Percentiles rank a stretch among this genome's conserved stretches.
Conservation (phyloP, 2,113 vertebrate species). For the Malurus melanocephalus region DNA sequence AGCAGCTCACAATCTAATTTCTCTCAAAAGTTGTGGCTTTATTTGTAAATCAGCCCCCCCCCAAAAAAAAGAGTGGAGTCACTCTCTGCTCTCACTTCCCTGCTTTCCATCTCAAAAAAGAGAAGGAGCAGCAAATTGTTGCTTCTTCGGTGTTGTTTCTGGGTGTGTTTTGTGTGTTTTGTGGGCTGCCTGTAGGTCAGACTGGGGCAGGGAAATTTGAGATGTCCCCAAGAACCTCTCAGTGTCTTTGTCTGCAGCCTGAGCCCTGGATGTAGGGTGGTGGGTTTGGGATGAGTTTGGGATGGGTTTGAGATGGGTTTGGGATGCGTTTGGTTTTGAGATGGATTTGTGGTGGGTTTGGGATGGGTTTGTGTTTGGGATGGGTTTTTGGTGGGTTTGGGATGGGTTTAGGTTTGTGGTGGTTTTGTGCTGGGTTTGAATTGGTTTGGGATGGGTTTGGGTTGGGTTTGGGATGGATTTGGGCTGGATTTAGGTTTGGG, state of each 20-base stretch:
- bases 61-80: background rate
- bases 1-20: background rate
- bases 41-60: background rate
- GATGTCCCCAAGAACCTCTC: background rate
- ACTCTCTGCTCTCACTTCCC: background rate
- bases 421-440: no score
- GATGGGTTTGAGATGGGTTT: no score
- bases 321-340: no score
- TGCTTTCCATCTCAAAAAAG: background rate
- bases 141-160: rapidly evolving
- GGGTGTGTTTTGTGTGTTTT: background rate
- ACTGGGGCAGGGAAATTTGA: background rate
- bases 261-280: background rate
- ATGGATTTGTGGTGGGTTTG: no score
- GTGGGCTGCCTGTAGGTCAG: background rate
- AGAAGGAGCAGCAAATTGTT: background rate
- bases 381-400: no score
- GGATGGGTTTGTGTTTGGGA: no score
- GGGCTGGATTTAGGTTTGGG: background rate
- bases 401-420: no score
- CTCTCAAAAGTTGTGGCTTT: background rate
- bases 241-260: rapidly evolving
- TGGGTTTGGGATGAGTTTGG: no score
- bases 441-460: no score
- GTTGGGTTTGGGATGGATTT: no score